phyloP scores from a whole-genome alignment of 2,113 vertebrate genomes.

The Mastomys coucha region DNA sequence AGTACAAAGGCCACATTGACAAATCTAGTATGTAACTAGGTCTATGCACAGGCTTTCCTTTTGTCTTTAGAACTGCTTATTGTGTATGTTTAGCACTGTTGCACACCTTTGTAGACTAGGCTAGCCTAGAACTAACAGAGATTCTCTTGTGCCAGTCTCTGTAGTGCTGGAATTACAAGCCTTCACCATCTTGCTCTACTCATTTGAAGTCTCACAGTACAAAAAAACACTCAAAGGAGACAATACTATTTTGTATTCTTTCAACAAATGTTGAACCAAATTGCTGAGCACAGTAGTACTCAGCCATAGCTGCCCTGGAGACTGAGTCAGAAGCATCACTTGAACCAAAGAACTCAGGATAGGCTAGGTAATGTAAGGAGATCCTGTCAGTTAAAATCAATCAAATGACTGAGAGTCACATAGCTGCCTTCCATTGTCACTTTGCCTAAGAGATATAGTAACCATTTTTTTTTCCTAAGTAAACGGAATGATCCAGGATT shows the following conservation, averaged over 20 bases:
- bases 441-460: no score
- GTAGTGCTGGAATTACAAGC: neutral
- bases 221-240: neutral
- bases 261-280: neutral
- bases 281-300: neutral
- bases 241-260: neutral
- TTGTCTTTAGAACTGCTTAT: neutral
- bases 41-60: neutral
- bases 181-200: no score
- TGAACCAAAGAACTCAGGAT: neutral
- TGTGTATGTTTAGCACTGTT: neutral
- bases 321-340: neutral
- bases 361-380: neutral
- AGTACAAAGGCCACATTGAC: neutral
- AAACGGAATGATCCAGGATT: constrained; percentile 25
- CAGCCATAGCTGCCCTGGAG: neutral
- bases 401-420: neutral
- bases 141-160: no score
- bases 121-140: neutral
- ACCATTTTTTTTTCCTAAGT: constrained; percentile 17
- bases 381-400: neutral
- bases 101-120: neutral
- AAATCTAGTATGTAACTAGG: constrained; percentile 27
- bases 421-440: neutral
- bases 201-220: neutral